A percentile compares a stretch with the other conserved stretches of the same genome.
Evolutionary conservation across 2,888 invertebrate genomes (phyloP).

Genomic region (Bembecia ichneumoniformis): DNA sequence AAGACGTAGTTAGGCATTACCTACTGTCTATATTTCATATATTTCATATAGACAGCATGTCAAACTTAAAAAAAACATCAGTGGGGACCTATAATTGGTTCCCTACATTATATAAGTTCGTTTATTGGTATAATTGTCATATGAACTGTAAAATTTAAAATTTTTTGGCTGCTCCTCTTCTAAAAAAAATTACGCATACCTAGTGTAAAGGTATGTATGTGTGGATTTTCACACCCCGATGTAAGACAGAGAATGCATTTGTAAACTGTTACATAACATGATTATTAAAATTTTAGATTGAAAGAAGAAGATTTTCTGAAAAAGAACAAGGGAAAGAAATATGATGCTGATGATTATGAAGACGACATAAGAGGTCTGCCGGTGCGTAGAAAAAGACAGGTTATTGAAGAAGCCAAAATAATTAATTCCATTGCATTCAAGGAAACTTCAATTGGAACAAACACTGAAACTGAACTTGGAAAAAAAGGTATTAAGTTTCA

Average conservation of each 20-base stretch:
- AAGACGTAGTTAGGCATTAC: too few species aligned
- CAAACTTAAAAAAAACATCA: too few species aligned
- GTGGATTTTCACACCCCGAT: too few species aligned
- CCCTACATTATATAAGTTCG: too few species aligned
- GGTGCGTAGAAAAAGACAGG: slow-evolving; percentile 30
- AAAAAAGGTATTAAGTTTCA: too few species aligned
- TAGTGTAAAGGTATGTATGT: too few species aligned
- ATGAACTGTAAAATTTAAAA: neutral
- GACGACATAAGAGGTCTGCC: slow-evolving; percentile 48
- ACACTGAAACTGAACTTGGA: too few species aligned
- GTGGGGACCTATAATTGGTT: too few species aligned
- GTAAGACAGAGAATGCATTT: neutral
- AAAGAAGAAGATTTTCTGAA: slow-evolving; percentile 11
- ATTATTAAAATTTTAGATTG: slow-evolving; percentile 7
- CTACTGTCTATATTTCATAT: too few species aligned
- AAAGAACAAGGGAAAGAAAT: slow-evolving; percentile 5
- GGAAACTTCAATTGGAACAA: too few species aligned
- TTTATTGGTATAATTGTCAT: neutral
- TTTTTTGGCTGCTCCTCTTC: neutral
- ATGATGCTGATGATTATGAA: slow-evolving; percentile 34
- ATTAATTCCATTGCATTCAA: too few species aligned
- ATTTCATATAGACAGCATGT: too few species aligned
- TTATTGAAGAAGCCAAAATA: neutral
- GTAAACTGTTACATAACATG: neutral
- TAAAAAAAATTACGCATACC: neutral